phyloP scores from a whole-genome alignment of 1,140 invertebrate species.

The Zaprionus davidi region DNA sequence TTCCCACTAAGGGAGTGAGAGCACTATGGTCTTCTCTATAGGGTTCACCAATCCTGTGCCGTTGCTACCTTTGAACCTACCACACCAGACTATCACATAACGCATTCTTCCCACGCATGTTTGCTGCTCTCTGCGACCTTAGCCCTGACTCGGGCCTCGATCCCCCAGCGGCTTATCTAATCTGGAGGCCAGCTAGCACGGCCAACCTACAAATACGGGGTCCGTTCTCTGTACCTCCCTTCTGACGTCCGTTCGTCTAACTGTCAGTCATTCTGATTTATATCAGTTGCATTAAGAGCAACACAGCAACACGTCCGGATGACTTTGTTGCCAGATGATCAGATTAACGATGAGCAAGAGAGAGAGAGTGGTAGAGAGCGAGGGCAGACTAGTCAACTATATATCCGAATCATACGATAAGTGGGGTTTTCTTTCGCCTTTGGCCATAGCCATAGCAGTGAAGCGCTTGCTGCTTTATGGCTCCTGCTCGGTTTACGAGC shows the following conservation, averaged over 20 bases:
- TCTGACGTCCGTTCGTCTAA: not conserved
- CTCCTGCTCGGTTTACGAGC: constrained; percentile 5
- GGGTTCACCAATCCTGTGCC: not conserved
- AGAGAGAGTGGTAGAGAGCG: not conserved
- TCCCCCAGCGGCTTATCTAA: constrained; percentile 12
- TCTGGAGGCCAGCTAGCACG: not conserved
- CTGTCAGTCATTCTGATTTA: constrained; percentile 13
- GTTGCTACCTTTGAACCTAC: not conserved
- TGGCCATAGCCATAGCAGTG: not conserved
- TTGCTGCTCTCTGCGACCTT: constrained; percentile 1
- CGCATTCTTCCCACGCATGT: constrained; percentile 1
- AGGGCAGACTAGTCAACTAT: not conserved
- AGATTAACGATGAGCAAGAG: not conserved
- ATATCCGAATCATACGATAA: constrained; percentile 10
- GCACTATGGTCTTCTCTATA: too few species aligned
- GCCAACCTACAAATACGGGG: not conserved
- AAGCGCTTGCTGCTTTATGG: constrained; percentile 33
- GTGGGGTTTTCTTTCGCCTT: not conserved
- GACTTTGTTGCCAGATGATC: not conserved
- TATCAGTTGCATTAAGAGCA: constrained; percentile 22
- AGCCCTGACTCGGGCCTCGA: constrained; percentile 12
- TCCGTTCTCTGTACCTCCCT: not conserved
- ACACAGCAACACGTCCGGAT: not conserved
- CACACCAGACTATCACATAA: not conserved
- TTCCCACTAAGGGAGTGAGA: too few species aligned